Evolutionary conservation across 2,888 invertebrate genomes (phyloP).

Genomic region (Reticulitermes lucifugus): DNA sequence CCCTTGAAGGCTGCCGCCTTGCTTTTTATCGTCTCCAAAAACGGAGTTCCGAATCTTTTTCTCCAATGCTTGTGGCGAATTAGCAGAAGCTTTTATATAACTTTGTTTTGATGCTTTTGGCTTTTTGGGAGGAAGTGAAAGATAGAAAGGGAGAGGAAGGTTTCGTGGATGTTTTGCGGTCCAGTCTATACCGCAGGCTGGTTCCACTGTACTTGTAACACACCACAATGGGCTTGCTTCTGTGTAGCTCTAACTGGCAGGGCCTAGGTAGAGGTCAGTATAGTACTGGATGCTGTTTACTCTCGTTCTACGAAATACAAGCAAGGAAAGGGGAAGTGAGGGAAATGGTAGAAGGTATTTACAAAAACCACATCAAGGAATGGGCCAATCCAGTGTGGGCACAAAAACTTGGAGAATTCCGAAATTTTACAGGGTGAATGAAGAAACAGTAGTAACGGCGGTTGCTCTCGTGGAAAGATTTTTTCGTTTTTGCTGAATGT

Average conservation of each 20-base stretch:
- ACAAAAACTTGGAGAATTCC: slow-evolving; percentile 20
- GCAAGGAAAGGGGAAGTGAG: background rate
- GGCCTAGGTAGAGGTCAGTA: slow-evolving; percentile 16
- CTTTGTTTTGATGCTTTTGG: slow-evolving; percentile 42
- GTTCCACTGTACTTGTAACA: slow-evolving; percentile 36
- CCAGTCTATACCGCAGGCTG: slow-evolving; percentile 41
- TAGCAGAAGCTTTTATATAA: slow-evolving; percentile 32
- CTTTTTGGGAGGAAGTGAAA: slow-evolving; percentile 19
- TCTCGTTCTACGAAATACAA: background rate
- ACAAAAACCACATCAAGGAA: slow-evolving; percentile 42
- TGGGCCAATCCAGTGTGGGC: slow-evolving; percentile 23
- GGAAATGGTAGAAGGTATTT: slow-evolving; percentile 35
- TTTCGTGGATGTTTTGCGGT: slow-evolving; percentile 43
- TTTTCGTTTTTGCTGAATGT: background rate
- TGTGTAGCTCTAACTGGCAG: slow-evolving; percentile 1
- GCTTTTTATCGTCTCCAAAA: slow-evolving; percentile 17
- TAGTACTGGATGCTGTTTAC: background rate
- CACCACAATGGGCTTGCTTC: slow-evolving; percentile 20
- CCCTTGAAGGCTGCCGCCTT: slow-evolving; percentile 30
- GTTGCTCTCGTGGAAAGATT: background rate
- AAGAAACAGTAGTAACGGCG: background rate
- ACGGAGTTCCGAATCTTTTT: background rate
- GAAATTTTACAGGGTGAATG: background rate
- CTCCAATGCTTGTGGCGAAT: slow-evolving; percentile 37
- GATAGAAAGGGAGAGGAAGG: slow-evolving; percentile 3